Evolutionary conservation across 2,888 invertebrate species (phyloP).

Genomic region (Holacanthella duospinosa): DNA sequence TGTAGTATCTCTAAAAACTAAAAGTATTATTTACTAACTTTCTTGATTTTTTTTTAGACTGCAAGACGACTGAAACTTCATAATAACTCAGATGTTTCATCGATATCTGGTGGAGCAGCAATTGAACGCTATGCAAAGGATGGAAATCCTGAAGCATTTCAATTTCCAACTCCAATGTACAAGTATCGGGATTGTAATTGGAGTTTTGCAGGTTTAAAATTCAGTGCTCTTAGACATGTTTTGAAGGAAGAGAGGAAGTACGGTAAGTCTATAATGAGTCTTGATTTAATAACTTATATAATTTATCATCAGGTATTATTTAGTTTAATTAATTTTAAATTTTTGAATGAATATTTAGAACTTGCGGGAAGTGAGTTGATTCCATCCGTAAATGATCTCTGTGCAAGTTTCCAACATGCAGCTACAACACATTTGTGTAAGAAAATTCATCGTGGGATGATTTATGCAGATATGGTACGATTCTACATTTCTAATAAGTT

Average conservation of each 20-base stretch:
- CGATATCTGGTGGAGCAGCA: constrained; percentile 70
- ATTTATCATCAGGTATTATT: no score
- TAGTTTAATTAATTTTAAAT: background rate
- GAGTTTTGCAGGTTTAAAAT: constrained; percentile 75
- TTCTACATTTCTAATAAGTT: no score
- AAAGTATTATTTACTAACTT: background rate
- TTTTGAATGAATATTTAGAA: constrained; percentile 42
- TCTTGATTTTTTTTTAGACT: constrained; percentile 44
- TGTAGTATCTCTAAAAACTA: background rate
- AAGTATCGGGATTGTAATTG: constrained; percentile 67
- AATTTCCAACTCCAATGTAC: constrained; percentile 56
- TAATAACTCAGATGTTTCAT: constrained; percentile 61
- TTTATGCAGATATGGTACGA: constrained; percentile 54
- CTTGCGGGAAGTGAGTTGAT: constrained; percentile 58
- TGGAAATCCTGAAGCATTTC: constrained; percentile 53
- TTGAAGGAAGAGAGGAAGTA: constrained; percentile 51
- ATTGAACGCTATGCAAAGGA: constrained; percentile 70
- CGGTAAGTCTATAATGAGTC: constrained; percentile 41
- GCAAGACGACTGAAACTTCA: constrained; percentile 72
- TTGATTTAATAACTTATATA: no score
- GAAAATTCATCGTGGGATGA: constrained; percentile 70
- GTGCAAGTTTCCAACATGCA: constrained; percentile 70
- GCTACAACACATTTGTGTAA: constrained; percentile 67
- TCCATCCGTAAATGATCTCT: constrained; percentile 65
- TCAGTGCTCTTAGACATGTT: constrained; percentile 50